Evolutionary conservation across 2,888 invertebrate genomes (phyloP).

Genomic region (Drosophila borborema): DNA sequence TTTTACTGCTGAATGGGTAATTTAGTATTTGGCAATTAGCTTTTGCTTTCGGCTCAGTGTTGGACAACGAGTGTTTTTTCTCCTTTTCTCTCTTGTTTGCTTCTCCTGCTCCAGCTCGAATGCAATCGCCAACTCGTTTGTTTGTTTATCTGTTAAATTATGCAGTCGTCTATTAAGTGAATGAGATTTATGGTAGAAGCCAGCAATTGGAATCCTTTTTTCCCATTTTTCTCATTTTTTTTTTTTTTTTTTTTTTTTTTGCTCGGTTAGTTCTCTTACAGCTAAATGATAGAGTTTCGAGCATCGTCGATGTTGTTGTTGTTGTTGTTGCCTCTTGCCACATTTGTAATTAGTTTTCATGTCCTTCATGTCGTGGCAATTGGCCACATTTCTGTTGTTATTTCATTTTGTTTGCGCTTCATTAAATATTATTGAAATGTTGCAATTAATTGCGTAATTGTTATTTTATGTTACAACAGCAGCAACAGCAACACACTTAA

Average conservation of each 20-base stretch:
- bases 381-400: slow-evolving; percentile 49
- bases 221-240: no score
- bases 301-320: neutral
- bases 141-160: slow-evolving; percentile 81
- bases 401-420: slow-evolving; percentile 79
- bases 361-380: slow-evolving; percentile 25
- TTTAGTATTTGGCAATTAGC: slow-evolving; percentile 82
- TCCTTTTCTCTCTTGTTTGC: neutral
- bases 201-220: slow-evolving; percentile 30
- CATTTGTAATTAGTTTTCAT: slow-evolving; percentile 71
- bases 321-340: slow-evolving; percentile 5
- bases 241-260: no score
- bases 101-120: slow-evolving; percentile 1
- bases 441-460: slow-evolving; percentile 80
- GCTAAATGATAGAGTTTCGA: neutral
- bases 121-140: slow-evolving; percentile 65
- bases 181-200: slow-evolving; percentile 73
- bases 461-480: slow-evolving; percentile 73
- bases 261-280: slow-evolving; percentile 13
- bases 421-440: slow-evolving; percentile 80
- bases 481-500: slow-evolving; percentile 53
- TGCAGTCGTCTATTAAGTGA: slow-evolving; percentile 81
- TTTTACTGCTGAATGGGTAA: slow-evolving; percentile 82
- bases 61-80: slow-evolving; percentile 29
- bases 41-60: slow-evolving; percentile 75